Evolutionary conservation across 2,113 vertebrate genomes (phyloP).

Genomic region (Caloenas nicobarica): DNA sequence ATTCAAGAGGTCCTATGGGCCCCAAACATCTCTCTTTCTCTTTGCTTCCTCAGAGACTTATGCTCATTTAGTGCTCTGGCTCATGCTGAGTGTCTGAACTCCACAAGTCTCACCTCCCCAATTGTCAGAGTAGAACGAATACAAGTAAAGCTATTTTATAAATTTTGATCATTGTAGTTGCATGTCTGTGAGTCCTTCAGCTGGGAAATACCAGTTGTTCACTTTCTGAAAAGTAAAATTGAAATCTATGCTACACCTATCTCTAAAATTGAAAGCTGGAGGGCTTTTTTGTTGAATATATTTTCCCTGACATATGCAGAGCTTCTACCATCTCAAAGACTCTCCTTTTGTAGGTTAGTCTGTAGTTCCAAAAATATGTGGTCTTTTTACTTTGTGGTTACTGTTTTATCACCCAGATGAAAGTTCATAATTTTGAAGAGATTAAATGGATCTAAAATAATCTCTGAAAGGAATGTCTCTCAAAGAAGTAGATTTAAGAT

Average conservation of each 20-base stretch:
- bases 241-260: background rate
- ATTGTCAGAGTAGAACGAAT: slow-evolving; percentile 10
- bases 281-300: background rate
- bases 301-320: slow-evolving; percentile 17
- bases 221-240: background rate
- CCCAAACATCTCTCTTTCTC: background rate
- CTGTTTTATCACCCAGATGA: background rate
- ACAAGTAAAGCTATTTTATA: slow-evolving; percentile 14
- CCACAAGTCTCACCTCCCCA: background rate
- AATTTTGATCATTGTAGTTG: slow-evolving; percentile 8
- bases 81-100: background rate
- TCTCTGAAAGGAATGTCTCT: background rate
- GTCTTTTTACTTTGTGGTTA: background rate
- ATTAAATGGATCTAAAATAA: background rate
- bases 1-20: background rate
- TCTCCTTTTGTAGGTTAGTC: background rate
- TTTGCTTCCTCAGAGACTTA: slow-evolving; percentile 1
- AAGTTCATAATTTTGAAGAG: background rate
- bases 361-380: background rate
- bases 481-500: background rate
- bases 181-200: background rate
- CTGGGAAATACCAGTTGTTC: background rate
- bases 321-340: slow-evolving; percentile 6
- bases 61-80: background rate
- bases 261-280: background rate